These are phyloP conservation scores for Calyptomena viridis DNA, from an alignment of 2,113 vertebrate genomes.

Conservation along the genomic window DNA sequence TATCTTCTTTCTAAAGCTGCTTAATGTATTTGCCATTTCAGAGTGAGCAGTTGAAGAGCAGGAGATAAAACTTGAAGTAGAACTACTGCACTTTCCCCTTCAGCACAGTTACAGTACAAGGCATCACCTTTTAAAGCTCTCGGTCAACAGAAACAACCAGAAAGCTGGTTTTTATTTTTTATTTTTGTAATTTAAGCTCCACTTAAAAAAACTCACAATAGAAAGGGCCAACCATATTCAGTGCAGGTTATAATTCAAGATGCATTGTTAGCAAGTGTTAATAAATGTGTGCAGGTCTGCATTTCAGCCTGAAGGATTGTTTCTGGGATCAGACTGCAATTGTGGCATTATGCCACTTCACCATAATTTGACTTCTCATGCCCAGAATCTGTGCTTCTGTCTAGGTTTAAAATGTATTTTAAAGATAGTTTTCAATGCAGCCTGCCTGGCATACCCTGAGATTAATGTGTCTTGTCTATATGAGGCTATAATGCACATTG, in stretches of 20 bases:
- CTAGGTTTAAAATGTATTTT: not conserved
- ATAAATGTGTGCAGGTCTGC: not conserved
- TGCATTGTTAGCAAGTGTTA: not conserved
- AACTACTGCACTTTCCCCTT: not conserved
- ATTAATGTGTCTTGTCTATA: not conserved
- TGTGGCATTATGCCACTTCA: not conserved
- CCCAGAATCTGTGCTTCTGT: not conserved
- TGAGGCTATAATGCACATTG: not conserved
- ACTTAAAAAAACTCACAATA: not conserved
- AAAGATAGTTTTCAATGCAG: not conserved
- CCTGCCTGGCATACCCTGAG: not conserved
- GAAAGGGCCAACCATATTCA: not conserved
- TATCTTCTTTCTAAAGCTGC: constrained; percentile 26
- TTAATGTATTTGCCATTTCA: constrained; percentile 18
- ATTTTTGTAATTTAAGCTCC: not conserved
- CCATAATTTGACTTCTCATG: not conserved
- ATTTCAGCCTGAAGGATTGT: not conserved
- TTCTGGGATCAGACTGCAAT: not conserved
- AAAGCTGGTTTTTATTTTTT: not conserved
- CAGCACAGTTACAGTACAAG: not conserved
- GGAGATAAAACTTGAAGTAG: not conserved
- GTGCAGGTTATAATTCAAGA: not conserved
- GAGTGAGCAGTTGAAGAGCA: not conserved
- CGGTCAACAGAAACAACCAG: not conserved
- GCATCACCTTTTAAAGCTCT: not conserved